Evolutionary conservation across 2,797 vertebrate species (phyloP).

Genomic region (Telmatherina bonti): DNA sequence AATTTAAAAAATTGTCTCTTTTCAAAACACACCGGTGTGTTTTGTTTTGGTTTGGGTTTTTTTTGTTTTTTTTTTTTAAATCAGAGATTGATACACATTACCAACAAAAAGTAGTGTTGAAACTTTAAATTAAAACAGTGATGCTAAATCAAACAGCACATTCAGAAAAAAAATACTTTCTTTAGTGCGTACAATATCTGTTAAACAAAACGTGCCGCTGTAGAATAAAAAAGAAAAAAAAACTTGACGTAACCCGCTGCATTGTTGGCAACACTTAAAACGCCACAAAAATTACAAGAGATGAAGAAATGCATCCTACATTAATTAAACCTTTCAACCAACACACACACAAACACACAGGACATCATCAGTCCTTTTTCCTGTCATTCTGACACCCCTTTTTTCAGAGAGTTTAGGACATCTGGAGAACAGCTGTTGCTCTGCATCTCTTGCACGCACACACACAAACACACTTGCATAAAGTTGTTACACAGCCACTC

Average conservation of each 20-base stretch:
- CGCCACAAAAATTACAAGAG: background rate
- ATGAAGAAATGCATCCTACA: background rate
- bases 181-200: too few relatives aligned
- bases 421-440: slow-evolving; percentile 81
- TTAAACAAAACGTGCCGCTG: too few relatives aligned
- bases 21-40: too few relatives aligned
- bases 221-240: too few relatives aligned
- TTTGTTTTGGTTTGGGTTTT: too few relatives aligned
- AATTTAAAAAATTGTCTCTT: too few relatives aligned
- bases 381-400: slow-evolving; percentile 20
- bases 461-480: slow-evolving; percentile 19
- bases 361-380: slow-evolving; percentile 23
- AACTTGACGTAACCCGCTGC: background rate
- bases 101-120: too few relatives aligned
- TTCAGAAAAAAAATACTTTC: too few relatives aligned
- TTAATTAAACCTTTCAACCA: background rate
- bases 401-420: slow-evolving; percentile 52
- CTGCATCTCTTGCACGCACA: slow-evolving; percentile 39
- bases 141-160: too few relatives aligned
- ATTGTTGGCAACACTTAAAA: background rate
- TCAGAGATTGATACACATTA: too few relatives aligned
- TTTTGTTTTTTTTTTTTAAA: too few relatives aligned
- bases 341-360: slow-evolving; percentile 8
- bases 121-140: too few relatives aligned
- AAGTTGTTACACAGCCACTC: slow-evolving; percentile 43